phyloP scores from a whole-genome alignment of 2,113 vertebrate genomes.

The Beaufortia kweichowensis region DNA sequence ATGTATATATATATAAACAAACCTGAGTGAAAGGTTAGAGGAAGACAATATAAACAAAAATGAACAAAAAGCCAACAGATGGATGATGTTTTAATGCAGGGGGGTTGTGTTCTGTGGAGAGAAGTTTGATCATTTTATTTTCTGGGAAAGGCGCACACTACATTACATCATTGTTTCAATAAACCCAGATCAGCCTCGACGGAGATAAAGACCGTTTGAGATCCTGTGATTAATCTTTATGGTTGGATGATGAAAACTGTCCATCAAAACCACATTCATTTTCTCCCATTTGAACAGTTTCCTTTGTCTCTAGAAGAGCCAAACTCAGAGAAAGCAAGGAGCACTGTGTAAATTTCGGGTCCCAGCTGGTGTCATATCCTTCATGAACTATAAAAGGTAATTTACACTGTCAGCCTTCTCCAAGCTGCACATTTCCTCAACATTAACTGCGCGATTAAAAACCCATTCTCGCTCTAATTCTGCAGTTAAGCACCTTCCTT shows the following conservation, averaged over 20 bases:
- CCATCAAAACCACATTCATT: constrained; percentile 38
- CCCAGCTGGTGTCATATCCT: constrained; percentile 41
- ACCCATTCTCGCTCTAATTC: constrained; percentile 73
- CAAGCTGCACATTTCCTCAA: constrained; percentile 68
- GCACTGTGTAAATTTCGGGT: constrained; percentile 1
- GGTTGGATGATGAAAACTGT: constrained; percentile 48
- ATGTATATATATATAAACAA: neutral
- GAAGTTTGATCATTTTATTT: constrained; percentile 33
- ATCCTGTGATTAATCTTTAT: constrained; percentile 37
- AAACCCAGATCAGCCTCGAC: constrained; percentile 25
- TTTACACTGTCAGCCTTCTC: constrained; percentile 65
- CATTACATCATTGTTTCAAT: constrained; percentile 39
- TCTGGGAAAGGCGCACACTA: constrained; percentile 19
- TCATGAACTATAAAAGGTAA: constrained; percentile 58
- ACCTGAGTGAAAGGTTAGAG: neutral
- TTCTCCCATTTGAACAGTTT: constrained; percentile 42
- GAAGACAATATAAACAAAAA: neutral
- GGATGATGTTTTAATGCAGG: neutral
- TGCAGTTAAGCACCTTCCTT: constrained; percentile 73
- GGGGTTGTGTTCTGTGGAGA: constrained; percentile 8
- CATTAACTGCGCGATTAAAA: constrained; percentile 76
- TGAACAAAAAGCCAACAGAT: neutral
- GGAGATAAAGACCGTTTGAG: constrained; percentile 30
- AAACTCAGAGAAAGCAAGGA: constrained; percentile 57
- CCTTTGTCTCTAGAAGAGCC: constrained; percentile 54